These are phyloP conservation scores for Garra rufa DNA, from an alignment of 2,113 vertebrate genomes.

Conservation along the genomic window DNA sequence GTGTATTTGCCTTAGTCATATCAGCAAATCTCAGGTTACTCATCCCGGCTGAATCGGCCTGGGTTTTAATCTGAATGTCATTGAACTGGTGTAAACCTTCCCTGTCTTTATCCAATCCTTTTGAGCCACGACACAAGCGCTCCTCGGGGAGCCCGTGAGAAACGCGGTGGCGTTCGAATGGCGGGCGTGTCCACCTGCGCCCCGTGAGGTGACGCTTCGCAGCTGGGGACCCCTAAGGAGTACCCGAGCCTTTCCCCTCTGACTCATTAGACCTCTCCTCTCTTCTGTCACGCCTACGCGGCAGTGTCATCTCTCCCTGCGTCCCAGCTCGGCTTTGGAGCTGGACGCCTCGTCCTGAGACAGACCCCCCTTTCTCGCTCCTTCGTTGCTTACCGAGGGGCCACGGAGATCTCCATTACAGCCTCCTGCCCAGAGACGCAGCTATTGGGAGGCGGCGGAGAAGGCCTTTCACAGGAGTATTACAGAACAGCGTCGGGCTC, in stretches of 20 bases:
- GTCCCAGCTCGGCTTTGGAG: constrained; percentile 1
- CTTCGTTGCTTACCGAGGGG: constrained; percentile 55
- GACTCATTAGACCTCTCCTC: constrained; percentile 54
- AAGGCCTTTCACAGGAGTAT: constrained; percentile 85
- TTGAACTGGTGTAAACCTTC: constrained; percentile 48
- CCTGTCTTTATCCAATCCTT: constrained; percentile 30
- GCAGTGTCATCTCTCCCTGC: constrained; percentile 27
- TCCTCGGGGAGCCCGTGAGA: constrained; percentile 24
- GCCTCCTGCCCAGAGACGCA: constrained; percentile 72
- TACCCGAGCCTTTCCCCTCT: constrained; percentile 64
- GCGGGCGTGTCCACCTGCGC: constrained; percentile 43
- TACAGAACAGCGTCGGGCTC: constrained; percentile 77
- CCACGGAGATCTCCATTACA: constrained; percentile 68
- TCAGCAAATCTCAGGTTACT: constrained; percentile 37
- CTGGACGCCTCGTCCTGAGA: constrained; percentile 40
- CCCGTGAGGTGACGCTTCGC: constrained; percentile 60
- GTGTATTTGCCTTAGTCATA: constrained; percentile 18
- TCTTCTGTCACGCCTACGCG: constrained; percentile 41
- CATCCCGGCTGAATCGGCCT: neutral
- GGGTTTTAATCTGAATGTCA: constrained; percentile 41
- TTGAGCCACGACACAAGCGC: constrained; percentile 24
- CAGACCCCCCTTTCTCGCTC: neutral
- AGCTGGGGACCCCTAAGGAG: constrained; percentile 35
- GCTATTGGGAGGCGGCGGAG: constrained; percentile 80
- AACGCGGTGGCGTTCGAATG: constrained; percentile 45